Base-by-base conservation (phyloP, 2,888 invertebrate species). In the Cosmia trapezina region DNA sequence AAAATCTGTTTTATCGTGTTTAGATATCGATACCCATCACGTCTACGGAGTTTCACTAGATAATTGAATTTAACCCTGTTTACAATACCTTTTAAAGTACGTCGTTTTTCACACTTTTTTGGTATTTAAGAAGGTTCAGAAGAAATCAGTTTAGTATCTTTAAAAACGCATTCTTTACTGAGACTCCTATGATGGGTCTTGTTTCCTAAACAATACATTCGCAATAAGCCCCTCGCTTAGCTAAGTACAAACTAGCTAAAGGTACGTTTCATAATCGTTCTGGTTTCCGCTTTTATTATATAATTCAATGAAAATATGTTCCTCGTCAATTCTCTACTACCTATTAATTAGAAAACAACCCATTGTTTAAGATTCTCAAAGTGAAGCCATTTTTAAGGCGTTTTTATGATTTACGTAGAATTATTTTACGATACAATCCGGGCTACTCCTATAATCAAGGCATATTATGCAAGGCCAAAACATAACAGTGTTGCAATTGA, bases 341-440 rank as follows among this genome's bases (percentile, higher is more conserved):
- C 79, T 83, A 85, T 79, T 85, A 86, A 86, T 85, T 86, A 84
- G 69, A 60, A 73, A 86, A 86, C 78, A 70, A 65, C 64, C 85
- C 84, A 85, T 85, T 86, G 86, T 83, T 84, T 76, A 60, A 57
- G 60, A 65, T 82, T 85, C 82, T 72, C 75, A 80, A 85, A 85
- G 70, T 56, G 70, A 72, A 59, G 73, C 73, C 65, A 76, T 73
- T 81, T 81, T 70, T 60, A 51, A 71, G 70, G 70, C 73, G 57
- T 83, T 78, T 78, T 83, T 78, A 71, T 74, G 72, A 79, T 83
- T 83, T 80, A 78, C 78, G 70, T 56, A 51, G 70, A 75, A 82
- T 62, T 78, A 81, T 78, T 81, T 81, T 82, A 78, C 70, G 63
- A 78, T 78, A 73, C 67, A 64, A 78, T 64, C 61, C 78, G 65